Evolutionary conservation across 2,888 invertebrate genomes (phyloP).

Genomic region (Harpalus rubripes): DNA sequence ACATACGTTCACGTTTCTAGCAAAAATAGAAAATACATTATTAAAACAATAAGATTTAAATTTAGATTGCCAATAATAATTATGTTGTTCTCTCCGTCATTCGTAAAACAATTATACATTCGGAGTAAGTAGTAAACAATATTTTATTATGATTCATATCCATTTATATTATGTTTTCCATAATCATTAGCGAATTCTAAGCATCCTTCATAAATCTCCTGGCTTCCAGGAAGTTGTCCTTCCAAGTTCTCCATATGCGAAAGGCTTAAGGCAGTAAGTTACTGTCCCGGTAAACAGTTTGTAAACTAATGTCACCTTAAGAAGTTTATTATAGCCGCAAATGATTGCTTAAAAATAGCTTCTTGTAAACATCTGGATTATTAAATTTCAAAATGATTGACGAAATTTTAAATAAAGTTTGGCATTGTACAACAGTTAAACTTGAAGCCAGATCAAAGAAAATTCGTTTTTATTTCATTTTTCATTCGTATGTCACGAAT

Average conservation of each 20-base stretch:
- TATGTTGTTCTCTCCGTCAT: too few species aligned
- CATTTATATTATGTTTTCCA: too few species aligned
- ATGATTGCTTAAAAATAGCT: conserved; percentile 26
- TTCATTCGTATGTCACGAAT: neutral
- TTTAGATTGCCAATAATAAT: too few species aligned
- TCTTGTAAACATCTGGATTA: neutral
- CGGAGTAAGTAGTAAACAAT: too few species aligned
- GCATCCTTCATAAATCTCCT: neutral
- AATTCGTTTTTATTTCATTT: neutral
- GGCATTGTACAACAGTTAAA: neutral
- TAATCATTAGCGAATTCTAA: too few species aligned
- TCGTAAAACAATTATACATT: too few species aligned
- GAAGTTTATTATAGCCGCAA: conserved; percentile 54
- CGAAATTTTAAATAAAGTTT: conserved; percentile 7
- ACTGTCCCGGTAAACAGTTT: conserved; percentile 25
- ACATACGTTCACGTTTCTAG: too few species aligned
- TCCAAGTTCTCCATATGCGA: neutral
- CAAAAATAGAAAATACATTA: too few species aligned
- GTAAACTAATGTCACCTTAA: conserved; percentile 58
- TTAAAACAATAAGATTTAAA: too few species aligned
- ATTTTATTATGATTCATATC: too few species aligned
- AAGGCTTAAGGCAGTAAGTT: conserved; percentile 1
- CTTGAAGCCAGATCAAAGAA: neutral
- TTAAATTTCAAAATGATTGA: conserved; percentile 4
- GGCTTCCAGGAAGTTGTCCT: neutral